Evolutionary conservation across 1,140 invertebrate species (phyloP).

Genomic region (Brachionus plicatilis): DNA sequence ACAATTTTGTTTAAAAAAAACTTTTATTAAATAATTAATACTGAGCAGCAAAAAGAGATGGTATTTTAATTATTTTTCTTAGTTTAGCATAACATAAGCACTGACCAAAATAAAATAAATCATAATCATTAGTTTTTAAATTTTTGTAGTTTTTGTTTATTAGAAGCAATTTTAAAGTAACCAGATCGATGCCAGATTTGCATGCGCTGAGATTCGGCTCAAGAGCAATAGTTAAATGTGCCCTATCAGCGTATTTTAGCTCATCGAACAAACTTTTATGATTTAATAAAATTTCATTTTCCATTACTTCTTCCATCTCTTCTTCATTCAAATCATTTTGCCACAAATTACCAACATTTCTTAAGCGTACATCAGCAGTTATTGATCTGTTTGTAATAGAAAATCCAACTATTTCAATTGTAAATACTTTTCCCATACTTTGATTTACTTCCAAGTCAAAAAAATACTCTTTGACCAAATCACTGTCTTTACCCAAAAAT

Average conservation of each 20-base stretch:
- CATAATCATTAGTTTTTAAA: neutral
- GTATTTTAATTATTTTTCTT: neutral
- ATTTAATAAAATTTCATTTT: neutral
- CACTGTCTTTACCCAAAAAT: neutral
- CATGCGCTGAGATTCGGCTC: neutral
- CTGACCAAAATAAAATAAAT: slow-evolving; percentile 21
- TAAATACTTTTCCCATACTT: neutral
- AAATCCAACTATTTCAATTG: neutral
- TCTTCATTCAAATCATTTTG: slow-evolving; percentile 20
- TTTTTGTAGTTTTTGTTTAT: neutral
- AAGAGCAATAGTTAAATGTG: slow-evolving; percentile 16
- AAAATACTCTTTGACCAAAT: neutral
- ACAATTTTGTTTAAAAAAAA: neutral
- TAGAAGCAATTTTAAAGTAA: neutral
- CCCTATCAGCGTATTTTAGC: neutral
- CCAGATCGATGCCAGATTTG: slow-evolving; percentile 5
- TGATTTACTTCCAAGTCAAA: neutral
- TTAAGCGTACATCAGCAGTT: neutral
- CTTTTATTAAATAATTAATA: slow-evolving; percentile 1
- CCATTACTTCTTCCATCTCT: neutral
- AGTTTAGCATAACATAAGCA: slow-evolving; percentile 9
- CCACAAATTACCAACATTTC: neutral
- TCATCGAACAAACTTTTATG: neutral
- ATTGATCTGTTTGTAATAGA: neutral
- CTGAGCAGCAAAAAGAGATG: neutral